phyloP scores from a whole-genome alignment of 2,888 invertebrate genomes.

The Drosophila melanocephala region DNA sequence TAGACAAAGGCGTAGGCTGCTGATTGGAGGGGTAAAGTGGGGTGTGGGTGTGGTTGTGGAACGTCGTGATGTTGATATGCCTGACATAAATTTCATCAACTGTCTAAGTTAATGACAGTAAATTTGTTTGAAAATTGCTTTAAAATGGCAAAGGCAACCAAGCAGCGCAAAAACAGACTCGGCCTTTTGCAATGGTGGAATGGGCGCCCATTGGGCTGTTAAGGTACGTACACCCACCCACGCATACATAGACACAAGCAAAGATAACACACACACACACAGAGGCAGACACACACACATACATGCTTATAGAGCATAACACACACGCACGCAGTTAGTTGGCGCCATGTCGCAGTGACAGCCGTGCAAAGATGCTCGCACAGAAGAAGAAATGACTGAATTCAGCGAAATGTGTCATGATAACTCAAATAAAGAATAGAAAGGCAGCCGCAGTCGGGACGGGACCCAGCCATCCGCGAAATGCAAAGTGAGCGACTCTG shows the following conservation, averaged over 20 bases:
- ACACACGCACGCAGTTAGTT: conserved; percentile 42
- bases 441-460: conserved; percentile 43
- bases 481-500: conserved; percentile 73
- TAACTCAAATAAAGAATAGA: conserved; percentile 81
- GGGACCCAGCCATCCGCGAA: conserved; percentile 75
- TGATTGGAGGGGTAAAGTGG: neutral
- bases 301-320: conserved; percentile 6
- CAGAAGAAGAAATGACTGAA: conserved; percentile 82
- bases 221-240: conserved; percentile 43
- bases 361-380: conserved; percentile 72
- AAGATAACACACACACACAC: conserved; percentile 50
- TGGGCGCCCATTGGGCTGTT: conserved; percentile 21
- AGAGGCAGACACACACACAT: conserved; percentile 12
- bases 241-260: conserved; percentile 15
- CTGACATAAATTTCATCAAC: conserved; percentile 82
- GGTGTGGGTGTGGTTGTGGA: conserved; percentile 15
- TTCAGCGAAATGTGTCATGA: conserved; percentile 81
- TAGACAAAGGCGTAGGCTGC: conserved; percentile 49
- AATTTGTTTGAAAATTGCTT: conserved; percentile 81
- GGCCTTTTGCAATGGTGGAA: conserved; percentile 26
- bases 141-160: conserved; percentile 82
- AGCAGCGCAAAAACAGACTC: conserved; percentile 72
- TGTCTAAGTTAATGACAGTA: conserved; percentile 81
- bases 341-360: conserved; percentile 78
- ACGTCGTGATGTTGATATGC: conserved; percentile 75